These are phyloP conservation scores for Leptinotarsa rubiginosa DNA, from an alignment of 2,888 invertebrate genomes.

Conservation along the genomic window DNA sequence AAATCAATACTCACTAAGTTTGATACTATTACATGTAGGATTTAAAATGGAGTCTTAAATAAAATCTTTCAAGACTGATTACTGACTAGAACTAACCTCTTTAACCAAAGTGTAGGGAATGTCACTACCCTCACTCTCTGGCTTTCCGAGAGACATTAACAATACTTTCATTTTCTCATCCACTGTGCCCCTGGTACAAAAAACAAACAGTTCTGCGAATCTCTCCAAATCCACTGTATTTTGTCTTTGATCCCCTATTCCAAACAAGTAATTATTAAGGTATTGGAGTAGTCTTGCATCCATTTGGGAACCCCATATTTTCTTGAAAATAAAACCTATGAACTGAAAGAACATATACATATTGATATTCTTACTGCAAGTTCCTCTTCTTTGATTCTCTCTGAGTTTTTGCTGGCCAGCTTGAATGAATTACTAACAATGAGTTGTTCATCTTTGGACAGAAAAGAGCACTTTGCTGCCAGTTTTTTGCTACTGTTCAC, in stretches of 20 bases:
- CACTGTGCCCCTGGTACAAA: constrained; percentile 75
- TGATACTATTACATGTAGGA: no score
- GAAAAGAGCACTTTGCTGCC: constrained; percentile 74
- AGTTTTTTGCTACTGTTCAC: constrained; percentile 74
- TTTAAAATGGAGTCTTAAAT: not conserved
- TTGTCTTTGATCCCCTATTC: constrained; percentile 68
- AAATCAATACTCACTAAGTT: no score
- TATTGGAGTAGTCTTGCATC: constrained; percentile 76
- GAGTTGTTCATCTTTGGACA: constrained; percentile 75
- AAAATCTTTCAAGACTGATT: not conserved
- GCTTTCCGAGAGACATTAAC: constrained; percentile 71
- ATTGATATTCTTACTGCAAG: constrained; percentile 71
- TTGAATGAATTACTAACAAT: constrained; percentile 74
- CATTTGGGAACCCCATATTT: constrained; percentile 78
- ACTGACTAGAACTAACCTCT: constrained; percentile 70
- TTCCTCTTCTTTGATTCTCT: constrained; percentile 75
- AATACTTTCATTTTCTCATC: constrained; percentile 74
- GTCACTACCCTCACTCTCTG: constrained; percentile 68
- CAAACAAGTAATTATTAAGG: constrained; percentile 77
- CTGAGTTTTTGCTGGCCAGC: constrained; percentile 74
- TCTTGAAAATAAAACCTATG: constrained; percentile 64
- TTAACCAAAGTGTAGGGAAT: constrained; percentile 73
- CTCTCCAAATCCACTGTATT: constrained; percentile 72
- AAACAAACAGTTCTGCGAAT: constrained; percentile 78
- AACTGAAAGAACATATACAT: constrained; percentile 12